phyloP scores from a whole-genome alignment of 1,140 invertebrate genomes.

The Trachymyrmex cornetzi region DNA sequence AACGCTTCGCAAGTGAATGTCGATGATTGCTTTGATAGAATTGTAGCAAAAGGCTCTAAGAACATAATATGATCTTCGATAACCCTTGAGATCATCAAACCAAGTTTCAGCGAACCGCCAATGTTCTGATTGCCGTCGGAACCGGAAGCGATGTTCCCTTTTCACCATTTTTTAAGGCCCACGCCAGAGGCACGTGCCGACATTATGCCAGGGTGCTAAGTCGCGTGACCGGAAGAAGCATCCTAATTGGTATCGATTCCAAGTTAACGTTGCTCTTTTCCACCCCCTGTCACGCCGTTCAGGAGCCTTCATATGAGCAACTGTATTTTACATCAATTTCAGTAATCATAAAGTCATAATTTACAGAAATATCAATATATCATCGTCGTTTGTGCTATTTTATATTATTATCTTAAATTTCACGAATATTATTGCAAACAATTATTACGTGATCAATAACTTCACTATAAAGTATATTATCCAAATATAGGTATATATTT shows the following conservation, averaged over 20 bases:
- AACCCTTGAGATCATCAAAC: slow-evolving; percentile 80
- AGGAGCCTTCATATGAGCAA: neutral
- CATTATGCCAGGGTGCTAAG: slow-evolving; percentile 78
- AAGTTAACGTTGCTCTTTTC: slow-evolving; percentile 65
- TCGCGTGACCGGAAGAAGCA: slow-evolving; percentile 86
- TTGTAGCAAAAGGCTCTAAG: neutral
- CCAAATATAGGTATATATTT: neutral
- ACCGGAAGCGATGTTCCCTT: slow-evolving; percentile 79
- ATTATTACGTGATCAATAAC: neutral
- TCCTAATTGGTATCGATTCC: slow-evolving; percentile 87
- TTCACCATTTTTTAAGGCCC: slow-evolving; percentile 77
- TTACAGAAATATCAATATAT: neutral
- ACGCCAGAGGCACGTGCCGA: slow-evolving; percentile 81
- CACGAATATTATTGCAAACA: neutral
- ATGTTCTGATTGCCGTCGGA: slow-evolving; percentile 66
- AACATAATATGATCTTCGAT: slow-evolving; percentile 48
- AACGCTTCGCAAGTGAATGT: slow-evolving; percentile 17
- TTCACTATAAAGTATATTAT: slow-evolving; percentile 3
- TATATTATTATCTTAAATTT: neutral
- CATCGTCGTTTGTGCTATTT: neutral
- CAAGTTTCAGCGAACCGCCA: slow-evolving; percentile 44
- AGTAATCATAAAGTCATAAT: neutral
- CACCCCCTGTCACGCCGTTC: slow-evolving; percentile 5
- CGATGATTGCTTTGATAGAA: neutral
- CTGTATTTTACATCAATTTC: neutral